phyloP scores from a whole-genome alignment of 2,797 vertebrate genomes.

The Acanthornis magna region DNA sequence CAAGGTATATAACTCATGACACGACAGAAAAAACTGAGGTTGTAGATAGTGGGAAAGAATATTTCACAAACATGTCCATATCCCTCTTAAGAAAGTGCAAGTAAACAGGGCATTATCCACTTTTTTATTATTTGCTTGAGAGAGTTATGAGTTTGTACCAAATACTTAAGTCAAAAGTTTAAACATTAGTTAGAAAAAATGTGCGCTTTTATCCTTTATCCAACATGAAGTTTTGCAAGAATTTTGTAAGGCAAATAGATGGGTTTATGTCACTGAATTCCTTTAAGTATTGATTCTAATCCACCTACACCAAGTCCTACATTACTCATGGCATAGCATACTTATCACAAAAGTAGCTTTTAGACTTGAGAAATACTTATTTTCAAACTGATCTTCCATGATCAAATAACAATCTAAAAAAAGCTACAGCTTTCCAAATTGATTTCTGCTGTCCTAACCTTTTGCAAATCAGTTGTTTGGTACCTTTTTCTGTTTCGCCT shows the following conservation, averaged over 20 bases:
- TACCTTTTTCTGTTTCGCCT: not conserved
- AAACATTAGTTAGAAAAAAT: not conserved
- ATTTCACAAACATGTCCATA: not conserved
- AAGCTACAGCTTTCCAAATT: not conserved
- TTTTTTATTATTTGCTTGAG: not conserved
- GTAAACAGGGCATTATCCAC: not conserved
- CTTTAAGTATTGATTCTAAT: not conserved
- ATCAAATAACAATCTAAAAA: not conserved
- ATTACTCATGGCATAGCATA: not conserved
- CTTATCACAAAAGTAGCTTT: not conserved
- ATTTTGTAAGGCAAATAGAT: not conserved
- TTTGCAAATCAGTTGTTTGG: not conserved
- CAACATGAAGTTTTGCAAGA: not conserved
- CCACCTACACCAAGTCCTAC: not conserved
- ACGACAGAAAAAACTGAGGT: not conserved
- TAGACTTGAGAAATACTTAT: not conserved
- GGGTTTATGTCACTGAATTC: not conserved
- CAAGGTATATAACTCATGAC: not conserved
- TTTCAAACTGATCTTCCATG: not conserved
- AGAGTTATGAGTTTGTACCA: not conserved
- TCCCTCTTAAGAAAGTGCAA: not conserved
- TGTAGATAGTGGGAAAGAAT: not conserved
- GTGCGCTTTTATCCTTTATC: fast-evolving
- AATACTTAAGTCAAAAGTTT: not conserved
- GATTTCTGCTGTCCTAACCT: not conserved